Percentiles rank a stretch among this genome's conserved stretches.
Evolutionary conservation across 1,140 invertebrate species (phyloP).

Genomic region (Hyles euphorbiae): DNA sequence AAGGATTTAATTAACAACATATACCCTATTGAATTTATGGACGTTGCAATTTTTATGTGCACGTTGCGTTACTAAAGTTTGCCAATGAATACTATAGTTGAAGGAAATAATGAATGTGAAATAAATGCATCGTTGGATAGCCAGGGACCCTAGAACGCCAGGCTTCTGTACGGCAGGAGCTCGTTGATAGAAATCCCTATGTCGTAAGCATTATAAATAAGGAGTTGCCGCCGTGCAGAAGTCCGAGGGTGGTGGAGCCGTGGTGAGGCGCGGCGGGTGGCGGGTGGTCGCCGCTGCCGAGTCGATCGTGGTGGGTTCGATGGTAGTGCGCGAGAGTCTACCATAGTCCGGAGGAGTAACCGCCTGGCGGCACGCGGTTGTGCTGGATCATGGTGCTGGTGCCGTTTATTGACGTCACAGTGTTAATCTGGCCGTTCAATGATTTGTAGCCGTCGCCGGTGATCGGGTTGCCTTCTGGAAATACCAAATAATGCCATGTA

Average conservation of each 20-base stretch:
- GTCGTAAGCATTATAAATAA: not conserved
- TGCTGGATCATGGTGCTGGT: slow-evolving; percentile 56
- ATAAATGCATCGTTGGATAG: slow-evolving; percentile 30
- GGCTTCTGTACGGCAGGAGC: too few species aligned
- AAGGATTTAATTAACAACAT: slow-evolving; percentile 70
- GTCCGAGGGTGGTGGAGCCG: slow-evolving; percentile 11
- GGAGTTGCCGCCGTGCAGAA: slow-evolving; percentile 16
- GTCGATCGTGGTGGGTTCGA: slow-evolving; percentile 17
- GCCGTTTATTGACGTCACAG: slow-evolving; percentile 66
- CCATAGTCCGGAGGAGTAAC: slow-evolving; percentile 71
- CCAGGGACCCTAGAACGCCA: too few species aligned
- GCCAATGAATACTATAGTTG: slow-evolving; percentile 37
- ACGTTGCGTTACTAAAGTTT: slow-evolving; percentile 43
- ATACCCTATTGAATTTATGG: slow-evolving; percentile 55
- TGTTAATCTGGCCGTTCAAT: slow-evolving; percentile 74
- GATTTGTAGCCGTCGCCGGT: slow-evolving; percentile 75
- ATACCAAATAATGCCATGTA: not conserved
- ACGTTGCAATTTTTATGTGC: slow-evolving; percentile 51
- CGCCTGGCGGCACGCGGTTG: slow-evolving; percentile 69
- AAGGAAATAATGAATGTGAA: slow-evolving; percentile 26
- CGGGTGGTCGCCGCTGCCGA: slow-evolving; percentile 20
- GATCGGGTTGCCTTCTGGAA: slow-evolving; percentile 74
- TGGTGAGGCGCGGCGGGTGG: slow-evolving; percentile 13
- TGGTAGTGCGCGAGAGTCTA: slow-evolving; percentile 37
- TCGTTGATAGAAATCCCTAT: too few species aligned